Conservation (phyloP, 2,888 invertebrate genomes). For the Xylota sylvarum region DNA sequence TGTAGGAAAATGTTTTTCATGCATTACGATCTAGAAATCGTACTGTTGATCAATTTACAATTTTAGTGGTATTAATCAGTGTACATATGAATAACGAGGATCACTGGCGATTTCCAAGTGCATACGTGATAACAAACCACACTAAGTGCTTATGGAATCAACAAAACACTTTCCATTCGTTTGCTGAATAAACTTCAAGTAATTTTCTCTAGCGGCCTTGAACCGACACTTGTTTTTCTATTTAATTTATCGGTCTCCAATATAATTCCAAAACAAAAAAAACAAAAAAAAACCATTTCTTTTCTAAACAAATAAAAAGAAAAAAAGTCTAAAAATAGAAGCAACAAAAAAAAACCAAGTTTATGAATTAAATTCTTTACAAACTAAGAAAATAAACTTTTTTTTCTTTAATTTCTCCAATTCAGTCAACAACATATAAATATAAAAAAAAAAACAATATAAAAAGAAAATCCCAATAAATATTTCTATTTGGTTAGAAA, state of each 20-base stretch:
- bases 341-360: background rate
- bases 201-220: background rate
- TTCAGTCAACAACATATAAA: background rate
- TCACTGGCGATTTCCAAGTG: no score
- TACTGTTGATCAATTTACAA: no score
- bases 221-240: background rate
- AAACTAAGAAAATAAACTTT: constrained; percentile 3
- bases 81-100: no score
- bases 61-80: no score
- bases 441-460: background rate
- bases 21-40: no score
- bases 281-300: background rate
- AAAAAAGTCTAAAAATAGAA: background rate
- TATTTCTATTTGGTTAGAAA: constrained; percentile 1
- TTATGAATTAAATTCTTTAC: constrained; percentile 5
- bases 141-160: no score
- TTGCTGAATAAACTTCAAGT: background rate
- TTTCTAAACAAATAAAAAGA: background rate
- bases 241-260: constrained; percentile 5
- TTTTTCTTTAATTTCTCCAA: background rate
- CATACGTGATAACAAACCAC: no score
- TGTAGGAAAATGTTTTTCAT: no score
- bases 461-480: background rate
- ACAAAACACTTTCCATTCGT: background rate
- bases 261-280: background rate